Evolutionary conservation across 2,113 vertebrate species (phyloP).

Genomic region (Cololabis saira): DNA sequence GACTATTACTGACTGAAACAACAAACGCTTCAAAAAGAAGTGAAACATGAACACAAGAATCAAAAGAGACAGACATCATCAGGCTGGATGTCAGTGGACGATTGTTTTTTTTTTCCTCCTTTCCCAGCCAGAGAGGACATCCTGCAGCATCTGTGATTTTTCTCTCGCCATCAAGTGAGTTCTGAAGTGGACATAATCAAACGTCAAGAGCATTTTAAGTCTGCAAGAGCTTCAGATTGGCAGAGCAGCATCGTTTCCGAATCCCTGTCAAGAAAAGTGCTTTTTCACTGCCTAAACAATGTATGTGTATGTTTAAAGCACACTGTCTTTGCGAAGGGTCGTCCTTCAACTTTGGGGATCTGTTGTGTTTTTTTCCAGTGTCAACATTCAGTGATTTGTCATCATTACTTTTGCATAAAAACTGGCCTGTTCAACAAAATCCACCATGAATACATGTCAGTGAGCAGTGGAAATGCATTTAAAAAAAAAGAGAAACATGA

Average conservation of each 20-base stretch:
- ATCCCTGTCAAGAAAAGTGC: slow-evolving; percentile 90
- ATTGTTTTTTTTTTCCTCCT: slow-evolving; percentile 72
- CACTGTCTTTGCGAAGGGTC: slow-evolving; percentile 80
- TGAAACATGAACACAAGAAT: slow-evolving; percentile 36
- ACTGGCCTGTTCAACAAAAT: slow-evolving; percentile 85
- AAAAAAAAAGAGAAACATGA: slow-evolving; percentile 54
- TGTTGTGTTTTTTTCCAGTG: slow-evolving; percentile 88
- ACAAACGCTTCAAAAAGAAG: slow-evolving; percentile 57
- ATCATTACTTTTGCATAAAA: slow-evolving; percentile 86
- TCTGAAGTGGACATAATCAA: slow-evolving; percentile 85
- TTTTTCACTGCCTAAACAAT: slow-evolving; percentile 98
- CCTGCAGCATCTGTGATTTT: slow-evolving; percentile 90
- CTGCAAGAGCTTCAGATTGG: slow-evolving; percentile 77
- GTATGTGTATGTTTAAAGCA: slow-evolving; percentile 61
- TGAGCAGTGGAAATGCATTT: slow-evolving; percentile 54
- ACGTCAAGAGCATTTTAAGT: slow-evolving; percentile 86
- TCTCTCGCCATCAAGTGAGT: slow-evolving; percentile 89
- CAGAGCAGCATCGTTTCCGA: slow-evolving; percentile 83
- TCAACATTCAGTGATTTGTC: slow-evolving; percentile 90
- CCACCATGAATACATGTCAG: slow-evolving; percentile 39
- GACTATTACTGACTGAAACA: slow-evolving; percentile 49
- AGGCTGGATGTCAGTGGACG: slow-evolving; percentile 78
- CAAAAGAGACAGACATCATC: slow-evolving; percentile 69
- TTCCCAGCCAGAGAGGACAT: slow-evolving; percentile 61
- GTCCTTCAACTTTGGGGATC: slow-evolving; percentile 81